phyloP scores from a whole-genome alignment of 1,140 invertebrate genomes.

The Drosophila ambigua region DNA sequence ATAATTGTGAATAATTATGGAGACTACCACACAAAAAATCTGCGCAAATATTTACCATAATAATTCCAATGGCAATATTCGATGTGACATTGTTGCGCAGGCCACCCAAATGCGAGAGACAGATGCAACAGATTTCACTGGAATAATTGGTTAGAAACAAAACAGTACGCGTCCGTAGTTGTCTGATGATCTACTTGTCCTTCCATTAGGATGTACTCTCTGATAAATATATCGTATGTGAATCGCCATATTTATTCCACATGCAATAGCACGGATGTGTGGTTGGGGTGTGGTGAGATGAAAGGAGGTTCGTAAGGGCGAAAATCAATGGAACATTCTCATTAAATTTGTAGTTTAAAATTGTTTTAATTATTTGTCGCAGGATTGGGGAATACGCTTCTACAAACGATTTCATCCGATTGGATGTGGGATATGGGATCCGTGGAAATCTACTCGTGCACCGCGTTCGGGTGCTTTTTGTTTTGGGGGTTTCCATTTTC shows the following conservation, averaged over 20 bases:
- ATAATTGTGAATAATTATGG: no score
- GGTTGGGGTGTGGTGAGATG: no score
- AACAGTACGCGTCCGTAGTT: no score
- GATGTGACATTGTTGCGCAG: no score
- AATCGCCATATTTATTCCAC: constrained; percentile 29
- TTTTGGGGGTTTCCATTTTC: neutral
- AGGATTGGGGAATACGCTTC: neutral
- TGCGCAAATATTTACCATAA: no score
- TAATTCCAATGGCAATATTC: no score
- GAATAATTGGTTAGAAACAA: no score
- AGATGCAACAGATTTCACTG: no score
- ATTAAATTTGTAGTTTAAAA: constrained; percentile 52
- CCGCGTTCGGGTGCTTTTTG: neutral
- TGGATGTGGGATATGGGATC: constrained; percentile 2
- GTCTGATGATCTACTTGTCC: neutral
- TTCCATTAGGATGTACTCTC: constrained; percentile 6
- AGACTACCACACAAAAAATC: no score
- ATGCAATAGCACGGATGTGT: neutral
- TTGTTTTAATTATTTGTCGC: constrained; percentile 38
- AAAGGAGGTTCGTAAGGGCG: neutral
- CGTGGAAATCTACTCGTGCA: neutral
- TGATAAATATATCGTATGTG: neutral
- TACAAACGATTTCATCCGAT: constrained; percentile 26
- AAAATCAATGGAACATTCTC: constrained; percentile 27
- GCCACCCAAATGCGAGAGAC: no score